These are phyloP conservation scores for Mythimna loreyi DNA, from an alignment of 2,888 invertebrate genomes.

Conservation along the genomic window DNA sequence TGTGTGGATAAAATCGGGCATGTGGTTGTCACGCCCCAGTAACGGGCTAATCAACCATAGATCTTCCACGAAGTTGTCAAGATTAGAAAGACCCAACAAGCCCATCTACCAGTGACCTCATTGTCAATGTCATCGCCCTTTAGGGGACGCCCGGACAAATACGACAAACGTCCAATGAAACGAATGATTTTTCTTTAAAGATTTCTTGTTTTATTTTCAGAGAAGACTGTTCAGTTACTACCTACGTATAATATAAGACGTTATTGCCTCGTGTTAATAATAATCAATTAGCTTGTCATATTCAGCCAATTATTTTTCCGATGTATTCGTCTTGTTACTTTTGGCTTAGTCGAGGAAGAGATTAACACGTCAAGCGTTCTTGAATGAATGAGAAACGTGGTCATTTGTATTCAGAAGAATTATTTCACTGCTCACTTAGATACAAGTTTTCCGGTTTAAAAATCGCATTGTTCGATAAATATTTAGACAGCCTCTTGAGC, in stretches of 20 bases:
- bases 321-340: slow-evolving; percentile 1
- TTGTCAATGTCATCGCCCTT: slow-evolving; percentile 35
- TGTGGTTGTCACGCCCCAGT: slow-evolving; percentile 9
- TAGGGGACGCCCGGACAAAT: slow-evolving; percentile 21
- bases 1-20: slow-evolving; percentile 13
- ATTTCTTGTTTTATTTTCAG: slow-evolving; percentile 13
- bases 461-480: slow-evolving; percentile 41
- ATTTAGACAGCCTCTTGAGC: slow-evolving; percentile 43
- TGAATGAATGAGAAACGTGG: slow-evolving; percentile 28
- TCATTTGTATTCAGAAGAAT: slow-evolving; percentile 11
- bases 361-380: slow-evolving; percentile 20
- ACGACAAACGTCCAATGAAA: slow-evolving; percentile 17
- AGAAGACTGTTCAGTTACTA: background rate
- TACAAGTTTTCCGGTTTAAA: slow-evolving; percentile 10
- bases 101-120: slow-evolving; percentile 12
- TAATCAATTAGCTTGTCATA: slow-evolving; percentile 18
- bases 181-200: slow-evolving; percentile 6
- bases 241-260: background rate
- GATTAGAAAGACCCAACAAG: slow-evolving; percentile 4
- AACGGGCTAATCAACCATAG: slow-evolving; percentile 12
- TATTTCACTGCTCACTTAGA: slow-evolving; percentile 26
- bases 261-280: slow-evolving; percentile 4
- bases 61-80: slow-evolving; percentile 18
- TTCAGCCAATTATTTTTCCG: slow-evolving; percentile 13
- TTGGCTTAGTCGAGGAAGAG: background rate